These are phyloP conservation scores for Alligator sinensis DNA, from an alignment of 2,113 vertebrate species.

Conservation along the genomic window DNA sequence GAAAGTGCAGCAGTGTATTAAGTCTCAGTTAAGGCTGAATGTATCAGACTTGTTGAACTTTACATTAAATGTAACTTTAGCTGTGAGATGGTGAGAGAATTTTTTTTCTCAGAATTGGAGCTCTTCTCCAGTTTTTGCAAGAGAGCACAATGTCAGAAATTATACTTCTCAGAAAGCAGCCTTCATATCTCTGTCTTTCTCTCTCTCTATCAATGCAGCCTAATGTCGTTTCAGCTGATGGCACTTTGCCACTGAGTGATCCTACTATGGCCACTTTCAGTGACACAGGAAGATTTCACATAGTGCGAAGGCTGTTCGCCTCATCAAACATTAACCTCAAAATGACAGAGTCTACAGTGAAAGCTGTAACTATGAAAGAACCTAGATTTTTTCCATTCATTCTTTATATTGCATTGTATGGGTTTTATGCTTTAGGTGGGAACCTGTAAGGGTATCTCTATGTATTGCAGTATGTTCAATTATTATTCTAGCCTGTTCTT, in stretches of 20 bases:
- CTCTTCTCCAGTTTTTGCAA: fast-evolving
- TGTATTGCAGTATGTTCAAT: background rate
- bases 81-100: background rate
- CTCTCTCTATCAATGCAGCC: slow-evolving; percentile 78
- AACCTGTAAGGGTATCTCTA: background rate
- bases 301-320: slow-evolving; percentile 79
- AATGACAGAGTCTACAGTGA: slow-evolving; percentile 75
- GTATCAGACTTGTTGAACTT: fast-evolving
- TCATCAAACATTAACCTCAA: slow-evolving; percentile 78
- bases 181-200: slow-evolving; percentile 15
- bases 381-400: slow-evolving; percentile 76
- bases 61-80: background rate
- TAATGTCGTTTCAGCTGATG: slow-evolving; percentile 61
- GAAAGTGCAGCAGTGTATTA: background rate
- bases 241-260: slow-evolving; percentile 64
- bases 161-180: background rate
- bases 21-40: background rate
- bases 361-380: slow-evolving; percentile 64
- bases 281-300: slow-evolving; percentile 75
- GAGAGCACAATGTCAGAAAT: background rate
- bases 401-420: slow-evolving; percentile 83
- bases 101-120: background rate
- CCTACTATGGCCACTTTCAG: slow-evolving; percentile 68
- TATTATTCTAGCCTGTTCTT: background rate
- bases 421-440: slow-evolving; percentile 79